Evolutionary conservation across 2,888 invertebrate genomes (phyloP).

Genomic region (Pollenia labialis): DNA sequence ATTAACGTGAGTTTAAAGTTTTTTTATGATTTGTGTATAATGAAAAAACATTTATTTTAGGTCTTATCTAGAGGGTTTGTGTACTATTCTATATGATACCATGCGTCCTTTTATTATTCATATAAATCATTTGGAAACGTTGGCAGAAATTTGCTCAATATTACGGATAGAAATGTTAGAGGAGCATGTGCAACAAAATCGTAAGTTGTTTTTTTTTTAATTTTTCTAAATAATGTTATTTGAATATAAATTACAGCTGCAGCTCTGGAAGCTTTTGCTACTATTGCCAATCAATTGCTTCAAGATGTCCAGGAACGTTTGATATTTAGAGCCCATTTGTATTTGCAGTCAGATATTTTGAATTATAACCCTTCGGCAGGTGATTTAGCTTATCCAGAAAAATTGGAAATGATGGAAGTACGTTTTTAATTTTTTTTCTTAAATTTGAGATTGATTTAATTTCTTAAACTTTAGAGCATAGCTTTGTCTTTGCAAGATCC

Average conservation of each 20-base stretch:
- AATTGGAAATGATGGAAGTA: slow-evolving; percentile 98
- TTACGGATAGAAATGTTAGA: slow-evolving; percentile 95
- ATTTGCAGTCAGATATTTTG: slow-evolving; percentile 95
- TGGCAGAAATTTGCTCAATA: slow-evolving; percentile 98
- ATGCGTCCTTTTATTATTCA: slow-evolving; percentile 97
- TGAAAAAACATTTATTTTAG: slow-evolving; percentile 81
- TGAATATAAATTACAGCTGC: slow-evolving; percentile 84
- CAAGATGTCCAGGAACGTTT: slow-evolving; percentile 98
- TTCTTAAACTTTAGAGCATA: slow-evolving; percentile 85
- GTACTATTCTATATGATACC: slow-evolving; percentile 95
- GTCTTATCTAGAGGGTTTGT: slow-evolving; percentile 93
- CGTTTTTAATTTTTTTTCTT: too few relatives aligned
- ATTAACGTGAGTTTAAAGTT: slow-evolving; percentile 85
- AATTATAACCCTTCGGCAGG: slow-evolving; percentile 95
- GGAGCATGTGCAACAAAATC: slow-evolving; percentile 93
- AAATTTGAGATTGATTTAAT: neutral
- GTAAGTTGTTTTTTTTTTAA: slow-evolving; percentile 84
- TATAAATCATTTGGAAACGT: slow-evolving; percentile 98
- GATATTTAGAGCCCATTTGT: slow-evolving; percentile 97
- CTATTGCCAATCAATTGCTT: slow-evolving; percentile 91
- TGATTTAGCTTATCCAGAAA: slow-evolving; percentile 98
- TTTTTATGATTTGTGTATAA: neutral
- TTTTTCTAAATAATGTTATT: neutral
- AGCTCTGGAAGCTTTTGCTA: slow-evolving; percentile 90
- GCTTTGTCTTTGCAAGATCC: slow-evolving; percentile 87